These are phyloP conservation scores for Lasioglossum pauxillum DNA, from an alignment of 2,888 invertebrate genomes.

Conservation along the genomic window DNA sequence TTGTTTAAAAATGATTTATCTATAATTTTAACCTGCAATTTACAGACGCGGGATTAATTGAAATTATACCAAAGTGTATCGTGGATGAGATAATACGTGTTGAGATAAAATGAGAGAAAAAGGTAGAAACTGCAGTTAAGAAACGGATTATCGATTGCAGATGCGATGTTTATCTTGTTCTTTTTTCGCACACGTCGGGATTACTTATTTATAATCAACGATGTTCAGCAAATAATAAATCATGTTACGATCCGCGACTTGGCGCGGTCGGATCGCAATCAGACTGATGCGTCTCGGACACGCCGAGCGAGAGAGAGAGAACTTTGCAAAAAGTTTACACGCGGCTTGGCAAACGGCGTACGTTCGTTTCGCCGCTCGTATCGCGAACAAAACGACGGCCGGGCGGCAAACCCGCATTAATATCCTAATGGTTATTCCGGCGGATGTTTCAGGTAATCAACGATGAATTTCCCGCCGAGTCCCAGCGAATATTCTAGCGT, in stretches of 20 bases:
- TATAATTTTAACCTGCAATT: not conserved
- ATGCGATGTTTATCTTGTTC: not conserved
- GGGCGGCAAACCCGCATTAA: constrained; percentile 58
- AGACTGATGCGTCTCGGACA: constrained; percentile 50
- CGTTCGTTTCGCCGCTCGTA: constrained; percentile 23
- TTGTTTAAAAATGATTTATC: not conserved
- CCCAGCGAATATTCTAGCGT: not conserved
- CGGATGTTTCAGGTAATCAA: constrained; percentile 33
- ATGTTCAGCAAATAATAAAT: constrained; percentile 11
- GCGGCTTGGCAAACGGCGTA: constrained; percentile 58
- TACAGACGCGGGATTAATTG: not conserved
- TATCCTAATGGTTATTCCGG: constrained; percentile 65
- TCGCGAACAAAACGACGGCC: constrained; percentile 42
- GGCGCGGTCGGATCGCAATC: constrained; percentile 50
- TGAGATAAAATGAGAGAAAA: no score
- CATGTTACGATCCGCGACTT: constrained; percentile 38
- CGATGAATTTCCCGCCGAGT: constrained; percentile 18
- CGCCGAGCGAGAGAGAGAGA: not conserved
- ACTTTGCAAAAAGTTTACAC: constrained; percentile 58
- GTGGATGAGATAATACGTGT: not conserved
- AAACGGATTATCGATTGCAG: not conserved
- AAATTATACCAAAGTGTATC: not conserved
- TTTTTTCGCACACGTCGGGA: not conserved
- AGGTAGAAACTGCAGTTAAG: not conserved
- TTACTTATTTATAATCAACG: constrained; percentile 4